These are phyloP conservation scores for Villa cingulata DNA, from an alignment of 2,888 invertebrate genomes.

Conservation along the genomic window DNA sequence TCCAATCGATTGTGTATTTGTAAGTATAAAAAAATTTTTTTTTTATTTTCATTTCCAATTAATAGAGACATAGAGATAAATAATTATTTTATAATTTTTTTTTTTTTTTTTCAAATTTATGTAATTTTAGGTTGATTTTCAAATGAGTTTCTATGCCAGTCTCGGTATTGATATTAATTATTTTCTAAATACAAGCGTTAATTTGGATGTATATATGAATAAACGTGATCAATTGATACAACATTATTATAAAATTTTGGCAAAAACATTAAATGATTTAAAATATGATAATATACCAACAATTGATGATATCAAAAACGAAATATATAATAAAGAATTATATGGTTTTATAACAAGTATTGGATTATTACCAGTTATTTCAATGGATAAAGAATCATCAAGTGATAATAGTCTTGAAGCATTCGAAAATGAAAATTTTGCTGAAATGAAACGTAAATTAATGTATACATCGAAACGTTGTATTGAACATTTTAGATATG, in stretches of 20 bases:
- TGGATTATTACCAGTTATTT: slow-evolving; percentile 22
- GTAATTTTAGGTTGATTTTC: slow-evolving; percentile 31
- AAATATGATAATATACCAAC: slow-evolving; percentile 21
- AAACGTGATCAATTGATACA: slow-evolving; percentile 23
- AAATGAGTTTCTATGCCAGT: slow-evolving; percentile 31
- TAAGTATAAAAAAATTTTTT: slow-evolving; percentile 20
- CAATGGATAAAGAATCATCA: slow-evolving; percentile 23
- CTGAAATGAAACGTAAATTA: slow-evolving; percentile 18
- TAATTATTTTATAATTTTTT: neutral
- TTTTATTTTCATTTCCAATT: neutral
- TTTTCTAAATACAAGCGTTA: slow-evolving; percentile 31
- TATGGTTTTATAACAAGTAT: slow-evolving; percentile 22
- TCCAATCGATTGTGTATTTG: slow-evolving; percentile 33
- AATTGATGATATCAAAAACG: slow-evolving; percentile 21
- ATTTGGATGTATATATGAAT: slow-evolving; percentile 22
- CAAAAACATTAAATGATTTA: slow-evolving; percentile 20
- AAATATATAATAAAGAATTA: slow-evolving; percentile 24
- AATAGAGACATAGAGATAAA: neutral
- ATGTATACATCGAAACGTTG: slow-evolving; percentile 24
- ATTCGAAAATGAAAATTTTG: slow-evolving; percentile 21
- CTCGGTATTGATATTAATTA: slow-evolving; percentile 34
- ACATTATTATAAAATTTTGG: slow-evolving; percentile 21
- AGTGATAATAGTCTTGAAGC: slow-evolving; percentile 24
- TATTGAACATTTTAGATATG: slow-evolving; percentile 21
- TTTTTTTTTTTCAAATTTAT: neutral